Evolutionary conservation across 2,797 vertebrate species (phyloP), one percentile per base, ranked within the genome.

Genomic region (Crocodylus rhombifer): DNA sequence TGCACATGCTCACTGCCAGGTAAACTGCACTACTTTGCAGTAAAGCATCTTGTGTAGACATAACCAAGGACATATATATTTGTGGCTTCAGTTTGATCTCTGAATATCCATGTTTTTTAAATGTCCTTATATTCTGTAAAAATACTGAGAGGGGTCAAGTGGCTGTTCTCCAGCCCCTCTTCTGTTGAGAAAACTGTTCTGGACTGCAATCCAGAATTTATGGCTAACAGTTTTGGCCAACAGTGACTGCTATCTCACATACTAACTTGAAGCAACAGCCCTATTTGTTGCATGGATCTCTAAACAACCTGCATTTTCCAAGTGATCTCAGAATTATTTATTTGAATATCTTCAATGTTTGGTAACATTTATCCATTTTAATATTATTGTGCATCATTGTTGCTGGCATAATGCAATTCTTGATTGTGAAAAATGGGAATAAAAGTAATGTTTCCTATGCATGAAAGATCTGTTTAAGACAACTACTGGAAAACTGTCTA

Each of bases 131-230:
- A 28, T 6, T 25, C 20, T 16, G 14, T 61, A 82, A 0, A 1
- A 69, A 67, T 2, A 10, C 62, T 77, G 7, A 17, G 42, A 51
- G 42, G 42, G 42, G 42, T 10, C 42, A 5, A 78, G 9, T 3
- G 0, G 1, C 14, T 13, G 42, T 4, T 11, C 20, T 30, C 16
- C 20, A 20, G n/a, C 7, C 62, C 62, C 36, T n/a, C 55, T 63
- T n/a, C 74, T 12, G 17, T 1, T n/a, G 36, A 73, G 17, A 64
- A 14, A 9, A 13, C 11, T 60, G 16, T 21, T 60, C 16, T 55
- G 25, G 30, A 57, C 21, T 61, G 28, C 13, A 65, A 63, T 33
- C 17, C 33, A 42, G 30, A 30, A 14, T 7, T 14, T 11, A 76
- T 3, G 51, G 21, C 9, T 51, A 61, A 8, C 20, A 74, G 16